Evolutionary conservation across 2,888 invertebrate species (phyloP).

Genomic region (Nasonovia ribisnigri): DNA sequence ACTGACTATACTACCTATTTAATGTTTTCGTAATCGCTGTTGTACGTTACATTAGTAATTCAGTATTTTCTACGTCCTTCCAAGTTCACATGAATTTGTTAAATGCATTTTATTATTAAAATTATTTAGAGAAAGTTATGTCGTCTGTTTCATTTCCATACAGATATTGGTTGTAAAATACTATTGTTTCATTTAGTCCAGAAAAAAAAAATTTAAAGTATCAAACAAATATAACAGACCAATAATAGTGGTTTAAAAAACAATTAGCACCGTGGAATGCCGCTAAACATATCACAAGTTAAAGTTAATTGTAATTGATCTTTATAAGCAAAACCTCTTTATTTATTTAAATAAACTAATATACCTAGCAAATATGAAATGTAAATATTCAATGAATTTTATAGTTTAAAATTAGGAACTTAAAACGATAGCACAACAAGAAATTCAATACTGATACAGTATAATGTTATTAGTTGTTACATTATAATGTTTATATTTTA

Average conservation of each 20-base stretch:
- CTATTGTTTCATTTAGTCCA: not conserved
- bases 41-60: not conserved
- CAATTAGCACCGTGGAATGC: not conserved
- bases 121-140: not conserved
- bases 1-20: too few species aligned
- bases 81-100: not conserved
- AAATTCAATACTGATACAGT: not conserved
- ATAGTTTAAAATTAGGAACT: not conserved
- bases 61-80: not conserved
- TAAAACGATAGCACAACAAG: not conserved
- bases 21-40: not conserved
- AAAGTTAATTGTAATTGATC: not conserved
- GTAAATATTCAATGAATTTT: not conserved
- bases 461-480: not conserved
- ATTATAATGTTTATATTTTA: not conserved
- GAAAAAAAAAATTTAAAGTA: conserved; percentile 29
- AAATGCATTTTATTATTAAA: not conserved
- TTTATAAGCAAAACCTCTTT: not conserved
- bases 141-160: not conserved
- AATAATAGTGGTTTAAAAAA: conserved; percentile 18
- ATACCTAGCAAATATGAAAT: not conserved
- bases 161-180: not conserved
- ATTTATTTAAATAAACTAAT: not conserved
- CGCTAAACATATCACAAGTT: not conserved
- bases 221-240: not conserved